These are phyloP conservation scores for Vidua chalybeata DNA, from an alignment of 2,113 vertebrate genomes.

Conservation along the genomic window DNA sequence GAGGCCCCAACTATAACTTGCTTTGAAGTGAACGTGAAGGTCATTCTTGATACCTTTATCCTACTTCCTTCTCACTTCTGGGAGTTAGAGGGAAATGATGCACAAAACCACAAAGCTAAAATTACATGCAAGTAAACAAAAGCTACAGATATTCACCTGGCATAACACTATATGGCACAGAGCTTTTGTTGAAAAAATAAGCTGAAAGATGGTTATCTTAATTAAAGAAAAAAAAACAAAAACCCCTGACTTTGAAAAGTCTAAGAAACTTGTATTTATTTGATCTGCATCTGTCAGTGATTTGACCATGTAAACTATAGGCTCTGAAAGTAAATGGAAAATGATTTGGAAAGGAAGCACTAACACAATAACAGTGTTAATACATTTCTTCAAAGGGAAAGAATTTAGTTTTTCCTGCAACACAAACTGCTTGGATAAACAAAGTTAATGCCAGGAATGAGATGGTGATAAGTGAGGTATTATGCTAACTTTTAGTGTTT, in stretches of 20 bases:
- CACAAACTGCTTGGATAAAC: background rate
- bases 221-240: background rate
- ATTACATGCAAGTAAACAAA: background rate
- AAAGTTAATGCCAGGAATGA: background rate
- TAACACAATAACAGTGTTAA: background rate
- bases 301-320: background rate
- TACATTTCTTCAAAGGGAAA: background rate
- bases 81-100: background rate
- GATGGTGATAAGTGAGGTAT: background rate
- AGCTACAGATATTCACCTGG: background rate
- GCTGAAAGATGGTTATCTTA: background rate
- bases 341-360: background rate
- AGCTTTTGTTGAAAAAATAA: background rate
- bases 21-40: slow-evolving; percentile 17
- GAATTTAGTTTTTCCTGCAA: background rate
- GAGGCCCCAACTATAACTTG: background rate
- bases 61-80: background rate
- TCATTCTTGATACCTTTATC: background rate
- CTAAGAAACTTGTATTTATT: background rate
- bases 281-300: background rate
- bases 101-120: background rate
- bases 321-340: background rate
- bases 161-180: background rate
- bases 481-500: background rate
- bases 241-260: background rate